Percentiles rank a stretch among this genome's conserved stretches.
phyloP scores from a whole-genome alignment of 2,888 invertebrate genomes.

The Eledone cirrhosa region DNA sequence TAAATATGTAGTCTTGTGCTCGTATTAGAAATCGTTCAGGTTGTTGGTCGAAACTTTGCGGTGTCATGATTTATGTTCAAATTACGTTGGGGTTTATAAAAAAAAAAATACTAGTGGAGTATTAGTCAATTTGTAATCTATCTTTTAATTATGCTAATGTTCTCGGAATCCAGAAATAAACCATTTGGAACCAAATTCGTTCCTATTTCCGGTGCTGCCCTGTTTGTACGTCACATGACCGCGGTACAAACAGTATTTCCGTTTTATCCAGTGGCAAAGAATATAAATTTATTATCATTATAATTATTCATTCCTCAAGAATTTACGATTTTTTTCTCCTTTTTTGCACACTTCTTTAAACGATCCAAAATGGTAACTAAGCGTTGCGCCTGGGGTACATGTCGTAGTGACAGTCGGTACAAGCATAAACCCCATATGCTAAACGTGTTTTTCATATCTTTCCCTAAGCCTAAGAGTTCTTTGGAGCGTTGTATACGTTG shows the following conservation, averaged over 20 bases:
- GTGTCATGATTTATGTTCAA: no score
- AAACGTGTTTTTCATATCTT: constrained; percentile 7
- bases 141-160: no score
- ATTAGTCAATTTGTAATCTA: no score
- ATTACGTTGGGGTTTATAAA: no score
- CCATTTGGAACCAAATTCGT: no score
- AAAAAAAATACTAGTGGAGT: no score
- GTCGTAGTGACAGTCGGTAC: constrained; percentile 24
- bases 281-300: no score
- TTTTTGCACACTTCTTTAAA: not conserved
- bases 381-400: constrained; percentile 17
- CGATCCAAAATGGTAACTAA: not conserved
- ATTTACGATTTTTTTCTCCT: not conserved
- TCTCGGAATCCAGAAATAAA: no score
- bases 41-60: no score
- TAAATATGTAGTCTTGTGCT: no score
- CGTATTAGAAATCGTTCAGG: no score
- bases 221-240: not conserved
- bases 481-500: not conserved
- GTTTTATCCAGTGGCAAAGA: not conserved
- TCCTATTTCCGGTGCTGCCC: no score
- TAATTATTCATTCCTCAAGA: not conserved
- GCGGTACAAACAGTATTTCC: not conserved
- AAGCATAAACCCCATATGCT: constrained; percentile 19
- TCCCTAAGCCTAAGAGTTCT: not conserved